Conservation (phyloP, 2,797 vertebrate species). For the Hyperoplus lanceolatus region DNA sequence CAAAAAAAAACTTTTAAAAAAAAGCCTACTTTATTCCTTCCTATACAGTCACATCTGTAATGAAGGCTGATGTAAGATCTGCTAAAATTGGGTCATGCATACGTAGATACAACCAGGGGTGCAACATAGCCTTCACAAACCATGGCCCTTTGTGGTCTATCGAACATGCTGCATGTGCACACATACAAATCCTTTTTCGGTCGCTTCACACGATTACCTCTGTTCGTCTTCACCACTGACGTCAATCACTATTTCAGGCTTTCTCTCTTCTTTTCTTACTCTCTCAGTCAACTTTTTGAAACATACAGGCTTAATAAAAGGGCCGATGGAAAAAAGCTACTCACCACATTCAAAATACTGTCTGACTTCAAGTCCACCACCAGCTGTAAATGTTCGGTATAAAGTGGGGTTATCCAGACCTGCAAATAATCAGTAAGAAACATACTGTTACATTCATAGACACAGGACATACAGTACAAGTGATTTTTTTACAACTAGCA, state of each 20-base stretch:
- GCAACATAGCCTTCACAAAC: not conserved
- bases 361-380: constrained; percentile 89
- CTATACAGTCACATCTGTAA: not conserved
- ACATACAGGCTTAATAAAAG: not conserved
- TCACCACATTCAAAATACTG: constrained; percentile 94
- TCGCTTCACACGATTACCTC: not conserved
- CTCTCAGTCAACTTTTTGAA: not conserved
- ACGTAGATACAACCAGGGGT: not conserved
- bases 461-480: no score
- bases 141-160: not conserved
- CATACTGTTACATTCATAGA: not conserved
- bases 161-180: not conserved
- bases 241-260: constrained; percentile 10
- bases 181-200: not conserved
- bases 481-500: no score
- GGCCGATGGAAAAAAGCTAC: constrained; percentile 27
- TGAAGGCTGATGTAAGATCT: not conserved
- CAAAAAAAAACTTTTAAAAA: no score
- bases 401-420: constrained; percentile 94
- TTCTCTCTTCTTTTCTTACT: constrained; percentile 23
- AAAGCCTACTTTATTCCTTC: not conserved
- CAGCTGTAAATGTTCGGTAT: constrained; percentile 92
- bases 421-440: constrained; percentile 61
- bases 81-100: not conserved
- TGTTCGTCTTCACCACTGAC: not conserved